phyloP scores from a whole-genome alignment of 2,113 vertebrate genomes.

The Cyphomyrus plagiostoma region DNA sequence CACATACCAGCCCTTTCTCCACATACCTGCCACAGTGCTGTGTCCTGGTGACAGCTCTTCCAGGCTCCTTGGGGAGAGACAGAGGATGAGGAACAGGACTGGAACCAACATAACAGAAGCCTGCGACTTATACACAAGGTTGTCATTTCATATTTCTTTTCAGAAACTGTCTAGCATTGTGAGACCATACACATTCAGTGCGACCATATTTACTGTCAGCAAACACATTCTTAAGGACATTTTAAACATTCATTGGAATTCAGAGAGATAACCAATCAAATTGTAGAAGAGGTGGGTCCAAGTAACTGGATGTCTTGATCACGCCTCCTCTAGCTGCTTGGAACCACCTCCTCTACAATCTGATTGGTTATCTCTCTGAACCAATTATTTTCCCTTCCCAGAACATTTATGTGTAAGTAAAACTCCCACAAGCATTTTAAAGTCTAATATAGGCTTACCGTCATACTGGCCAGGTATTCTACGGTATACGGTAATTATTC shows the following conservation, averaged over 20 bases:
- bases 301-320: no score
- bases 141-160: neutral
- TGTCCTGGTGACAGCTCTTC: slow-evolving; percentile 93
- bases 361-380: no score
- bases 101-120: neutral
- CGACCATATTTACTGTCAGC: neutral
- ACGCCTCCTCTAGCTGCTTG: no score
- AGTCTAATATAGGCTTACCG: neutral
- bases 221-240: neutral
- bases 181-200: neutral
- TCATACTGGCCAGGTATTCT: neutral
- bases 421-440: neutral
- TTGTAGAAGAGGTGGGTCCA: no score
- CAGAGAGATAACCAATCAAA: no score
- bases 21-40: slow-evolving; percentile 92
- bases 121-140: neutral
- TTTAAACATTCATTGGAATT: neutral
- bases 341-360: no score
- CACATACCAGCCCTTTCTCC: slow-evolving; percentile 5
- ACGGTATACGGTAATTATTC: neutral
- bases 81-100: neutral
- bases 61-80: slow-evolving; percentile 70
- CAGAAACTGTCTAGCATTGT: neutral
- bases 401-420: no score
- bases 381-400: no score